Conservation (phyloP, 2,113 vertebrate species). For the Passer montanus region DNA sequence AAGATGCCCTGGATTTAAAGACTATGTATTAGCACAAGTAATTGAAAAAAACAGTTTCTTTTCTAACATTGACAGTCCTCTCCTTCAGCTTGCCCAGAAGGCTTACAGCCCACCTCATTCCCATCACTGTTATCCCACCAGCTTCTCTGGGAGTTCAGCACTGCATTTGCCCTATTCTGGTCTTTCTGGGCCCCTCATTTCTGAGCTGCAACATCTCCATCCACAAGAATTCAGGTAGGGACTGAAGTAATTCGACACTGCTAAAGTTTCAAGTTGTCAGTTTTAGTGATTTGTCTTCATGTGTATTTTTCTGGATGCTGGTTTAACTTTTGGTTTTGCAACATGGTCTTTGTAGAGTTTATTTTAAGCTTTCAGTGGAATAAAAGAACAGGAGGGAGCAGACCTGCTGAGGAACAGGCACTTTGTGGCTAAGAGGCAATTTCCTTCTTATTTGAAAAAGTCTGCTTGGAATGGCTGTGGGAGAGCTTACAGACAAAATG, state of each 20-base stretch:
- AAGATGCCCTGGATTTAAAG: slow-evolving; percentile 19
- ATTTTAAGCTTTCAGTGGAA: neutral
- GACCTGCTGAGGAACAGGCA: neutral
- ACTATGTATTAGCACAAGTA: neutral
- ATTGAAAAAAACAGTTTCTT: neutral
- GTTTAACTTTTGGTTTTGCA: neutral
- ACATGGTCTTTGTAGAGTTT: neutral
- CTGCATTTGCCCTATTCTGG: neutral
- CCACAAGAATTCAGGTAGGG: neutral
- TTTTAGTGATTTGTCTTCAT: neutral
- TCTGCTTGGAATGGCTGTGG: neutral
- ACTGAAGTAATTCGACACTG: neutral
- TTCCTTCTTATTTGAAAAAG: neutral
- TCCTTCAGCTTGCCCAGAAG: neutral
- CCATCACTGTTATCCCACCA: neutral
- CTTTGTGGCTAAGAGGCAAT: neutral
- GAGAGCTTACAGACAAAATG: neutral
- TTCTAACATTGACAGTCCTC: neutral
- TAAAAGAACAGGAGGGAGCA: neutral
- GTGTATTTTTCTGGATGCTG: neutral
- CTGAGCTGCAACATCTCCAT: neutral
- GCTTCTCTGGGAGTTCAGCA: neutral
- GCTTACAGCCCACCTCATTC: neutral
- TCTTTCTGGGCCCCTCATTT: neutral
- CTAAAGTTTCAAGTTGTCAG: neutral